These are phyloP conservation scores for Microcebus tavaratra DNA, from an alignment of 2,113 vertebrate species.

Conservation along the genomic window DNA sequence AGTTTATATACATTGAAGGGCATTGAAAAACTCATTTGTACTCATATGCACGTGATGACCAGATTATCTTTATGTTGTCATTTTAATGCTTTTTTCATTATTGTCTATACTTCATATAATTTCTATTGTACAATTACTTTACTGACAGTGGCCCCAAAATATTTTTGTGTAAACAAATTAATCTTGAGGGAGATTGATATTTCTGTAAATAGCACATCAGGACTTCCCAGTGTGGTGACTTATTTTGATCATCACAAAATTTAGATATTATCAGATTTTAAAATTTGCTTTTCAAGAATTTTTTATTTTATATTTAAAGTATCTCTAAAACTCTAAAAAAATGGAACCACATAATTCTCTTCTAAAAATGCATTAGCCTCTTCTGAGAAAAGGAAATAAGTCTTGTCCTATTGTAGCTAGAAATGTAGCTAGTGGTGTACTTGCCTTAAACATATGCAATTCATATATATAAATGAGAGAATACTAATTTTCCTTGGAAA, in stretches of 20 bases:
- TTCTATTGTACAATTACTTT: not conserved
- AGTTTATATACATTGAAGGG: not conserved
- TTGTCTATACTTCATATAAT: not conserved
- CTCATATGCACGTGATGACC: not conserved
- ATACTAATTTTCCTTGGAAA: not conserved
- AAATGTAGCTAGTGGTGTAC: not conserved
- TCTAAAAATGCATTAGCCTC: not conserved
- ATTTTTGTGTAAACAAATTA: slow-evolving; percentile 7
- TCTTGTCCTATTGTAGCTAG: not conserved
- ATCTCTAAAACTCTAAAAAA: slow-evolving; percentile 1
- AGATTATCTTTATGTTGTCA: not conserved
- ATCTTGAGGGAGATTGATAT: not conserved
- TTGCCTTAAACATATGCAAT: not conserved
- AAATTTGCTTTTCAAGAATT: slow-evolving; percentile 56
- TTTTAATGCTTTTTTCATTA: not conserved
- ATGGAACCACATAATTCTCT: slow-evolving; percentile 43
- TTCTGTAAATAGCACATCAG: not conserved
- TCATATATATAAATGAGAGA: not conserved
- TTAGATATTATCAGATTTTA: not conserved
- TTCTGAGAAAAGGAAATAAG: not conserved
- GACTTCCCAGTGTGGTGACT: not conserved
- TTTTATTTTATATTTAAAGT: not conserved
- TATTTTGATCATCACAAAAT: slow-evolving; percentile 20
- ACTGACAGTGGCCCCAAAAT: not conserved
- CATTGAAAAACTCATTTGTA: not conserved